Base-by-base conservation (phyloP, 2,888 invertebrate genomes). In the Dysmachus trigonus region DNA sequence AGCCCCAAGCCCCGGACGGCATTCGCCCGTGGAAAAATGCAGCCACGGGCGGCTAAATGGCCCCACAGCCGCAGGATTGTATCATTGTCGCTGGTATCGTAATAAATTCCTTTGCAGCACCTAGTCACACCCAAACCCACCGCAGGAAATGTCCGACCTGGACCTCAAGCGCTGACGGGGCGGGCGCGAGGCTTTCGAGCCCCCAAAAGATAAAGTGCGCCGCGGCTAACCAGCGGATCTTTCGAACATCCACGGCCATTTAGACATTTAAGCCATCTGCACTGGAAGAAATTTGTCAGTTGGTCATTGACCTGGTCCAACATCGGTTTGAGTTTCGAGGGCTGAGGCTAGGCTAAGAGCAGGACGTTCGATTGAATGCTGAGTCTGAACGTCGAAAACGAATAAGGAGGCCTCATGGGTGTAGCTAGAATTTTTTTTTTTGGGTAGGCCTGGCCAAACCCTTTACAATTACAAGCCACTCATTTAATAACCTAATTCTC, bases 31-130 rank as follows among this genome's bases (percentile, higher is more conserved):
- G 27, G 62, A 62, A 62, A 62, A 62, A 62, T 62, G 22, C 62
- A 62, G 22, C 62, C 18, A 62, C 62, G 62, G 62, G 27, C 22
- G 62, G 62, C 10, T 62, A 22, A 18, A 7, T 62, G 18, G 18
- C 62, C 18, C 33, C 33, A 76, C 18, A 76, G 33, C 76, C 22
- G 33, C 38, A 38, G 76, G 35, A 76, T 76, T 74, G 74, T 74
- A n/a, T 47, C 74, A 35, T 35, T 38, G 35, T 76, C 38, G 76
- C 76, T 35, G 33, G 35, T 27, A 35, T 38, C 76, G 76, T 76
- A 35, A 76, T 76, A 76, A 76, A 76, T 76, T 76, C 76, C 41
- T 76, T 76, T 38, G 18, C 62, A 62, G 62, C 76, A n/a, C 18
- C 18, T 38, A 76, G 76, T 76, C 35, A 38, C 2, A 38, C 62